A percentile compares a stretch with the other conserved stretches of the same genome.
phyloP scores from a whole-genome alignment of 1,140 invertebrate genomes.

The Latrodectus geometricus region DNA sequence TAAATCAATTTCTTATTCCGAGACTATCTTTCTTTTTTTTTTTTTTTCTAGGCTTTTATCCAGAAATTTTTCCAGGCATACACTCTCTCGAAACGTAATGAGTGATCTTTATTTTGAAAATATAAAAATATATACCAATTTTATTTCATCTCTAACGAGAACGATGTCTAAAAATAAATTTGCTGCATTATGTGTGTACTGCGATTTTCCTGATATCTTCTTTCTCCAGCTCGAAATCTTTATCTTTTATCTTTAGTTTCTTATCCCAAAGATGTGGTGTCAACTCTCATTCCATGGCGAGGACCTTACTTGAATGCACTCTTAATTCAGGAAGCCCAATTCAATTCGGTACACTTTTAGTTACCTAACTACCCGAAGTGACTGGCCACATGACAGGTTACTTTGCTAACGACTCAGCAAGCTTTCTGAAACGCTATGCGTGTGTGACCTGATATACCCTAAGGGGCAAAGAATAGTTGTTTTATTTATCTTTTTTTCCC shows the following conservation, averaged over 20 bases:
- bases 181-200: no score
- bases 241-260: background rate
- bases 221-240: background rate
- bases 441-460: constrained; percentile 50
- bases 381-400: constrained; percentile 36
- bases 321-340: constrained; percentile 32
- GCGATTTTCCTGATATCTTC: no score
- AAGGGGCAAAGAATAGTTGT: constrained; percentile 16
- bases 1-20: no score
- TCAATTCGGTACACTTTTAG: constrained; percentile 43
- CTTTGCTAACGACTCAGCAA: constrained; percentile 20
- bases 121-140: no score
- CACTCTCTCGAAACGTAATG: no score
- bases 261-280: background rate
- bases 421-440: constrained; percentile 19
- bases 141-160: no score
- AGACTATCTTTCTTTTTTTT: no score
- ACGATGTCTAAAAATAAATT: no score
- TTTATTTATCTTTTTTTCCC: background rate
- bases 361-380: constrained; percentile 31
- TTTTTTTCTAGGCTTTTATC: no score
- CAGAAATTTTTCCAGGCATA: no score
- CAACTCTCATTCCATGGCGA: background rate
- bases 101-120: no score
- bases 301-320: background rate